Conservation (phyloP, 1,140 invertebrate genomes). For the Dermatophagoides farinae region DNA sequence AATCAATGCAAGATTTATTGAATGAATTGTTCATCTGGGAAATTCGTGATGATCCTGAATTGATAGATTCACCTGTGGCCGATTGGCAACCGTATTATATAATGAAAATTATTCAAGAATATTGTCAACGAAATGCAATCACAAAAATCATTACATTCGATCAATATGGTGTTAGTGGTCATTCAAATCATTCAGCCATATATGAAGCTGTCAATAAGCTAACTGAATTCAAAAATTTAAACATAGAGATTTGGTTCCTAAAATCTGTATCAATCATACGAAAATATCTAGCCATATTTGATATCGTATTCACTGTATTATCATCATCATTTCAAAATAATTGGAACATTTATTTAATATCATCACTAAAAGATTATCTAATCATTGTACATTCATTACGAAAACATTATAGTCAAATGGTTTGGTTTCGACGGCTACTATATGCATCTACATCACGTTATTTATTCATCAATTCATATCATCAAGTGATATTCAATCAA, state of each 20-base stretch:
- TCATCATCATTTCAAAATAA: neutral
- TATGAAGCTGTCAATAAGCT: slow-evolving; percentile 46
- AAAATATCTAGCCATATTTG: slow-evolving; percentile 64
- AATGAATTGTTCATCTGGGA: neutral
- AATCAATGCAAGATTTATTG: too few species aligned
- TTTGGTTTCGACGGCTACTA: slow-evolving; percentile 64
- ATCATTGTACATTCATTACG: slow-evolving; percentile 45
- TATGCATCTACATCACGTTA: slow-evolving; percentile 78
- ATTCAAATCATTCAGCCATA: slow-evolving; percentile 66
- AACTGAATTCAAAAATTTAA: slow-evolving; percentile 2
- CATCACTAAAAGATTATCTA: neutral
- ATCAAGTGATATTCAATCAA: neutral
- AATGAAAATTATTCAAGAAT: neutral
- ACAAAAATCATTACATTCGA: slow-evolving; percentile 62
- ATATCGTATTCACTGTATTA: slow-evolving; percentile 35
- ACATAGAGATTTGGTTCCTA: slow-evolving; percentile 42
- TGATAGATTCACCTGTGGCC: neutral
- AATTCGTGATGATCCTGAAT: slow-evolving; percentile 7
- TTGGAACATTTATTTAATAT: neutral
- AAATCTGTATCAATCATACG: slow-evolving; percentile 61
- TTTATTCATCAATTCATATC: slow-evolving; percentile 49
- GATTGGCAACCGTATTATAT: neutral
- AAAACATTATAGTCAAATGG: slow-evolving; percentile 61
- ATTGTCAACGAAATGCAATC: neutral
- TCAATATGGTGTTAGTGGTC: slow-evolving; percentile 61